A percentile compares a stretch with the other conserved stretches of the same genome.
These are phyloP conservation scores for Cryptocephalus moraei DNA, from an alignment of 2,888 invertebrate species.

Conservation along the genomic window DNA sequence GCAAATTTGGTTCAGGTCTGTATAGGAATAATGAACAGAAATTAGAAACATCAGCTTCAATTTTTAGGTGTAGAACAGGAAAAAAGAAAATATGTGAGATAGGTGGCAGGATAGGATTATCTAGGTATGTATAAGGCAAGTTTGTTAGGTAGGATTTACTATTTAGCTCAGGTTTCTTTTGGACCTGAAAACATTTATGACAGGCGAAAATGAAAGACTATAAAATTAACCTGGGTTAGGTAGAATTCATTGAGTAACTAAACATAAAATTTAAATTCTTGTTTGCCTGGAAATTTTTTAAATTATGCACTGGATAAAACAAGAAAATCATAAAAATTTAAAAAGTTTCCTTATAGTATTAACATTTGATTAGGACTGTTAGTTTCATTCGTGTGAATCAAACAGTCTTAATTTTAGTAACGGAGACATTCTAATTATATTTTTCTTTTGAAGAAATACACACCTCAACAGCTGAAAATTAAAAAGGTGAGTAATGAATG, in stretches of 20 bases:
- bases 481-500: no score
- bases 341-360: not conserved
- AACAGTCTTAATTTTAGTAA: no score
- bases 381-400: no score
- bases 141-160: slow-evolving; percentile 16
- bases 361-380: no score
- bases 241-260: slow-evolving; percentile 12
- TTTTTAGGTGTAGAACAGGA: slow-evolving; percentile 10
- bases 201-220: slow-evolving; percentile 3
- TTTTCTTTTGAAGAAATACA: no score
- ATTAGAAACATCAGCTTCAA: slow-evolving; percentile 12
- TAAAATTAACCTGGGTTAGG: slow-evolving; percentile 32
- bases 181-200: slow-evolving; percentile 2
- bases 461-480: no score
- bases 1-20: slow-evolving; percentile 13
- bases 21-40: not conserved
- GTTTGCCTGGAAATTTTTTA: not conserved
- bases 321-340: not conserved
- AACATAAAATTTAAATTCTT: not conserved
- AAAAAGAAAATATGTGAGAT: slow-evolving; percentile 11
- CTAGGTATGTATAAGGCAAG: slow-evolving; percentile 22
- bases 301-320: not conserved
- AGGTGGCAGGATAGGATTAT: slow-evolving; percentile 11
- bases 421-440: no score
- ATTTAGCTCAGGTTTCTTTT: slow-evolving; percentile 33